These are phyloP conservation scores for Conger conger DNA, from an alignment of 2,113 vertebrate species.

Conservation along the genomic window DNA sequence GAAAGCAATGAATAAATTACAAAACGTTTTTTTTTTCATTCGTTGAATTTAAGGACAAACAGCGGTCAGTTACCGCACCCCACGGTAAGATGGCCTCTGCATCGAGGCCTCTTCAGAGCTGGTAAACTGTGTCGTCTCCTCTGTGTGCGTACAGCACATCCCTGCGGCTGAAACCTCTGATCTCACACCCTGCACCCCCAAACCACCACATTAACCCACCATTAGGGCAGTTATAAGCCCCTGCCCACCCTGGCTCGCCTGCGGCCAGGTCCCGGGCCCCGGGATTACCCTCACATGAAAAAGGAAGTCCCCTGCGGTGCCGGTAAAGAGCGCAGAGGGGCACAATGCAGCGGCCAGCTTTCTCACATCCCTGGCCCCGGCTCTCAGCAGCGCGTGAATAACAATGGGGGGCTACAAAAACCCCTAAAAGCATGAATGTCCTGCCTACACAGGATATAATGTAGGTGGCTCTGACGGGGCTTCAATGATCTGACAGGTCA, in stretches of 20 bases:
- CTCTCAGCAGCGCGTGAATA: constrained; percentile 71
- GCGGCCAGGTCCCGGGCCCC: constrained; percentile 66
- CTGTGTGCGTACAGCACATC: background rate
- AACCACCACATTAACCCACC: constrained; percentile 76
- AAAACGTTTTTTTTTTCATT: no score
- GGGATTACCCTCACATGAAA: constrained; percentile 81
- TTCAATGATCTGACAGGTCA: constrained; percentile 74
- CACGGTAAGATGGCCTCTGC: background rate
- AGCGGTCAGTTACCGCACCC: background rate
- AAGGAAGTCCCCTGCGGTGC: constrained; percentile 78
- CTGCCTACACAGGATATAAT: constrained; percentile 80
- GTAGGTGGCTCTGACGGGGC: constrained; percentile 76
- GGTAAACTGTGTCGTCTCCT: background rate
- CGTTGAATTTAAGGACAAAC: background rate
- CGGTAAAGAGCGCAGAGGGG: constrained; percentile 73
- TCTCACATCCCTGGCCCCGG: constrained; percentile 74
- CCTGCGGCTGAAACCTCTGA: background rate
- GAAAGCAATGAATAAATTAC: no score
- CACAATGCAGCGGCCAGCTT: constrained; percentile 73
- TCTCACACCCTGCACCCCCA: constrained; percentile 38
- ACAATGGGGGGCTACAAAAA: constrained; percentile 61
- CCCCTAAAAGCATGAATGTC: constrained; percentile 76
- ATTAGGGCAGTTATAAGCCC: constrained; percentile 76
- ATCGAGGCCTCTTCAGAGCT: background rate
- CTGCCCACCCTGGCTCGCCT: constrained; percentile 48